Conservation (phyloP, 1,140 invertebrate genomes). For the Saccostrea cuccullata region DNA sequence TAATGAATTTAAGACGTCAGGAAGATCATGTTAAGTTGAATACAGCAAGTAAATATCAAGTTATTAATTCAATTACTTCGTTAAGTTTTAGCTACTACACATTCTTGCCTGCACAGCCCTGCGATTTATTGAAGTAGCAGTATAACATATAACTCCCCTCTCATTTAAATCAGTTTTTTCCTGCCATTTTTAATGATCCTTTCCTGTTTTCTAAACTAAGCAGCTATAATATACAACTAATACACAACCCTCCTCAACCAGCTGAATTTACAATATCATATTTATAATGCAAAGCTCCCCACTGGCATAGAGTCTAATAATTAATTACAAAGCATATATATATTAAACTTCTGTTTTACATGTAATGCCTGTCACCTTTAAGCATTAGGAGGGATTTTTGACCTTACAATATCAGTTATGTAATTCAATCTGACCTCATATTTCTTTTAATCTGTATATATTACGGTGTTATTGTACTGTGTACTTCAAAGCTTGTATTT, state of each 20-base stretch:
- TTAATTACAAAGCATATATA: too few relatives aligned
- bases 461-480: too few relatives aligned
- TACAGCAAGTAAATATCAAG: background rate
- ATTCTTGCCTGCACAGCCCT: constrained; percentile 10
- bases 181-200: background rate
- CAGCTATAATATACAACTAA: background rate
- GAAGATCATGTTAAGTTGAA: background rate
- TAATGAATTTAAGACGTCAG: background rate
- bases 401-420: too few relatives aligned
- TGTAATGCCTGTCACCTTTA: too few relatives aligned
- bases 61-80: background rate
- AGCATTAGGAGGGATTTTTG: too few relatives aligned
- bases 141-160: background rate
- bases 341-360: too few relatives aligned
- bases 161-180: background rate
- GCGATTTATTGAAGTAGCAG: background rate
- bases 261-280: too few relatives aligned
- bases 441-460: too few relatives aligned
- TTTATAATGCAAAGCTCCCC: too few relatives aligned
- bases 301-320: too few relatives aligned
- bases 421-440: too few relatives aligned
- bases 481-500: too few relatives aligned
- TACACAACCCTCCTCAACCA: background rate
- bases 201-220: background rate
- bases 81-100: background rate